Percentiles rank a stretch among this genome's conserved stretches.
phyloP scores from a whole-genome alignment of 2,797 vertebrate species.

The Novumbra hubbsi region DNA sequence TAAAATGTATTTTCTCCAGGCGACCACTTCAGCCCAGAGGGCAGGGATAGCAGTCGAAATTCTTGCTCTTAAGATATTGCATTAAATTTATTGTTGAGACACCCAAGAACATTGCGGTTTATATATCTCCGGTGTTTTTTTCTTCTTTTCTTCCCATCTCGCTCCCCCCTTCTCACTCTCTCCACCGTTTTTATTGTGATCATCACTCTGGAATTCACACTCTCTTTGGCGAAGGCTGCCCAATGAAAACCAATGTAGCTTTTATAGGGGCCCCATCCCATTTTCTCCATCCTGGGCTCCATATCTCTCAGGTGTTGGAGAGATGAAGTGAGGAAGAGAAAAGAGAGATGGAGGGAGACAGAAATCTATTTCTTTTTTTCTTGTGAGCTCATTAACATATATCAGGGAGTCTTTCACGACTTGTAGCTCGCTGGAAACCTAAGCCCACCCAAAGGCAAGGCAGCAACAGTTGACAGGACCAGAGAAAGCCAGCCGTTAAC shows the following conservation, averaged over 20 bases:
- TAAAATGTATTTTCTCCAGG: slow-evolving; percentile 81
- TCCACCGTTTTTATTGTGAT: slow-evolving; percentile 74
- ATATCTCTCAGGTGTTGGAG: slow-evolving; percentile 51
- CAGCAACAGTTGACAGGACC: slow-evolving; percentile 68
- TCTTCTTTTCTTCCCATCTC: slow-evolving; percentile 38
- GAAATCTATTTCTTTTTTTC: slow-evolving; percentile 58
- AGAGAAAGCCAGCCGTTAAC: slow-evolving; percentile 73
- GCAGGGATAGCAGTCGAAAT: slow-evolving; percentile 68
- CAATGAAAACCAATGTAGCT: slow-evolving; percentile 69
- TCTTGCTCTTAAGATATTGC: slow-evolving; percentile 73
- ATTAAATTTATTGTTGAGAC: slow-evolving; percentile 73
- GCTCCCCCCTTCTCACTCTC: slow-evolving; percentile 41
- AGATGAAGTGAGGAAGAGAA: slow-evolving; percentile 13
- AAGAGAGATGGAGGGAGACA: slow-evolving; percentile 1
- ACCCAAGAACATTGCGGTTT: slow-evolving; percentile 71
- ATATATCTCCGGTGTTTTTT: slow-evolving; percentile 59
- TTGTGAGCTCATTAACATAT: slow-evolving; percentile 78
- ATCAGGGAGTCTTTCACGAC: slow-evolving; percentile 76
- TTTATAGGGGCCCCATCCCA: slow-evolving; percentile 64
- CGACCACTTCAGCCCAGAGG: slow-evolving; percentile 72
- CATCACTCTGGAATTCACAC: slow-evolving; percentile 71
- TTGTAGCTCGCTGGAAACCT: slow-evolving; percentile 70
- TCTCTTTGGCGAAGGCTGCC: slow-evolving; percentile 73
- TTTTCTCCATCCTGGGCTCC: slow-evolving; percentile 69
- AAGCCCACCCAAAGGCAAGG: slow-evolving; percentile 79